Conservation (phyloP, 2,888 invertebrate species). For the Apodemia duryi region DNA sequence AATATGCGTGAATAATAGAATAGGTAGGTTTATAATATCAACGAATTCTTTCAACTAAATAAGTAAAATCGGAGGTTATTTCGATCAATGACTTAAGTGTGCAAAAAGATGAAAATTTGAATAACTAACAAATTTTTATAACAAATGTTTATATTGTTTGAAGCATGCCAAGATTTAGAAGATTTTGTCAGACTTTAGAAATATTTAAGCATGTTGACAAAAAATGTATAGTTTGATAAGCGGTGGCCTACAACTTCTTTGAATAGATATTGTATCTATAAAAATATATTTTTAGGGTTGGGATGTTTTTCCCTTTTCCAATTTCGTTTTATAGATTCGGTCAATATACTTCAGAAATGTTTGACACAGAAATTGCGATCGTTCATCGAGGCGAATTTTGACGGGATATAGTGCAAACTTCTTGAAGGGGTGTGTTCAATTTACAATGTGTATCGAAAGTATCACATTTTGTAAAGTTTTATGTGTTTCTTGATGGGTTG, state of each 20-base stretch:
- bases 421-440: constrained; percentile 8
- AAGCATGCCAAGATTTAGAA: too few species aligned
- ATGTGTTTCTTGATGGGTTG: neutral
- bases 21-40: too few species aligned
- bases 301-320: constrained; percentile 8
- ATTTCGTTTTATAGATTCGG: constrained; percentile 13
- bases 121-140: too few species aligned
- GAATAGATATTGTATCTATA: neutral
- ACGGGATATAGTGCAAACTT: constrained; percentile 7
- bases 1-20: too few species aligned
- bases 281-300: neutral
- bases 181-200: too few species aligned
- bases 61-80: too few species aligned
- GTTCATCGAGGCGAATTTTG: constrained; percentile 7
- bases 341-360: constrained; percentile 15
- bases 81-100: too few species aligned
- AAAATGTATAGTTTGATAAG: too few species aligned
- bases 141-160: too few species aligned
- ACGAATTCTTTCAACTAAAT: too few species aligned
- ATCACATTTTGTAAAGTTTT: neutral
- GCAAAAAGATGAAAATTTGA: too few species aligned
- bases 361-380: constrained; percentile 15
- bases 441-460: constrained; percentile 1
- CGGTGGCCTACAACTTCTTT: neutral
- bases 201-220: too few species aligned